phyloP scores from a whole-genome alignment of 2,888 invertebrate species.

The Caenorhabditis panamensis region DNA sequence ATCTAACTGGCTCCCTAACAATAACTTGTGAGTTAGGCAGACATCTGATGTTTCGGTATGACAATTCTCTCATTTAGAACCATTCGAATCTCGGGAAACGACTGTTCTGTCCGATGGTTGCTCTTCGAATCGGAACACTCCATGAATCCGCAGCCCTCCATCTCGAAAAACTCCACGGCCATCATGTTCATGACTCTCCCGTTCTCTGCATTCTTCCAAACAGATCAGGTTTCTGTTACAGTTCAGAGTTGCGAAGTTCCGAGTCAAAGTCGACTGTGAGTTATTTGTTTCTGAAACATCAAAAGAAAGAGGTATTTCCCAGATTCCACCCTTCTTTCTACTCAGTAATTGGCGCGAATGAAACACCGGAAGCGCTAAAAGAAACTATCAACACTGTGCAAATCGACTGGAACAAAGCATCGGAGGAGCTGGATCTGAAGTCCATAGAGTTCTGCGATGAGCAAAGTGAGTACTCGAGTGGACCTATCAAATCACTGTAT shows the following conservation, averaged over 20 bases:
- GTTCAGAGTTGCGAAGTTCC: background rate
- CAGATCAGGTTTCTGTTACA: background rate
- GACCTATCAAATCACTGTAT: background rate
- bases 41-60: too few relatives aligned
- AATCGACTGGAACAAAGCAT: background rate
- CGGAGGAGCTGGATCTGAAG: conserved; percentile 35
- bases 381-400: conserved; percentile 15
- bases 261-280: background rate
- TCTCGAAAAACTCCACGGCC: background rate
- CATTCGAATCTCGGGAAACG: background rate
- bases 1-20: background rate
- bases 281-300: background rate
- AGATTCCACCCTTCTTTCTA: background rate
- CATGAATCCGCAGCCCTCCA: background rate
- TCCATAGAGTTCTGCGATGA: conserved; percentile 37
- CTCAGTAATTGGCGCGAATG: conserved; percentile 1
- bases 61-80: too few relatives aligned
- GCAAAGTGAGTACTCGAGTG: conserved; percentile 4
- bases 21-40: background rate
- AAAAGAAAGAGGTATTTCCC: background rate
- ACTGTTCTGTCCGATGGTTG: conserved; percentile 3
- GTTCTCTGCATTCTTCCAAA: conserved; percentile 6
- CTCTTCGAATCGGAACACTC: conserved; percentile 22
- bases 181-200: conserved; percentile 2
- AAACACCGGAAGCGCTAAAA: background rate